phyloP scores from a whole-genome alignment of 2,797 vertebrate genomes.

The Cyclopterus lumpus region DNA sequence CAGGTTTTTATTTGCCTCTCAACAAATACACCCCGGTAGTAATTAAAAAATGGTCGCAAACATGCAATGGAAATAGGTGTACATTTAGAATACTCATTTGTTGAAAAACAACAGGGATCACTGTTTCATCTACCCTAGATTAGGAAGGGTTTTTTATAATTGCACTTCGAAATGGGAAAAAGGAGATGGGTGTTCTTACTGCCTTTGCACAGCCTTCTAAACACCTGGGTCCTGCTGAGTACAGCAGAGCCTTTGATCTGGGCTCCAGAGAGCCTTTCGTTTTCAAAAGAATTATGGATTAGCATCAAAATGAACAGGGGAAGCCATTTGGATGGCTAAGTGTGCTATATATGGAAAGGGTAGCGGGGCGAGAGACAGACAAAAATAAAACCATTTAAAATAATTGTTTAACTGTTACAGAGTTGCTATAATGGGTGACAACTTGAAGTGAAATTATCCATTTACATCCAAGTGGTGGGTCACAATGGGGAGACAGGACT shows the following conservation, averaged over 20 bases:
- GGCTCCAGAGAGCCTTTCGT: conserved; percentile 51
- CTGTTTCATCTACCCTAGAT: conserved; percentile 41
- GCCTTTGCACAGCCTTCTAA: conserved; percentile 41
- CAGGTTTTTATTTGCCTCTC: conserved; percentile 12
- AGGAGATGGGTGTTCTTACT: conserved; percentile 40
- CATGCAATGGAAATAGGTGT: not conserved
- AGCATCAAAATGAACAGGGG: conserved; percentile 54
- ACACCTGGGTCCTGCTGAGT: conserved; percentile 59
- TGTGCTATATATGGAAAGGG: conserved; percentile 18
- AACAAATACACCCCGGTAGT: not conserved
- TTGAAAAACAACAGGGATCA: conserved; percentile 50
- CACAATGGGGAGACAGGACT: conserved; percentile 4
- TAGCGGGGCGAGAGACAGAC: not conserved
- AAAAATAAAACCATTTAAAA: not conserved
- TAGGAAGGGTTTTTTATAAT: conserved; percentile 45
- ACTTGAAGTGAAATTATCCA: not conserved
- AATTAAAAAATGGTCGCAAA: conserved; percentile 13
- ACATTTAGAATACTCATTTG: conserved; percentile 36
- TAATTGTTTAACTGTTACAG: not conserved
- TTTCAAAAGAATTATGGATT: conserved; percentile 67
- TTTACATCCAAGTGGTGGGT: not conserved
- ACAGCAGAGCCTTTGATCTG: conserved; percentile 65
- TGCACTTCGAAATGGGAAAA: conserved; percentile 37
- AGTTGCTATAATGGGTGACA: not conserved
- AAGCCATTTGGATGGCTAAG: conserved; percentile 20